Evolutionary conservation across 2,113 vertebrate genomes (phyloP).

Genomic region (Melierax canorus): DNA sequence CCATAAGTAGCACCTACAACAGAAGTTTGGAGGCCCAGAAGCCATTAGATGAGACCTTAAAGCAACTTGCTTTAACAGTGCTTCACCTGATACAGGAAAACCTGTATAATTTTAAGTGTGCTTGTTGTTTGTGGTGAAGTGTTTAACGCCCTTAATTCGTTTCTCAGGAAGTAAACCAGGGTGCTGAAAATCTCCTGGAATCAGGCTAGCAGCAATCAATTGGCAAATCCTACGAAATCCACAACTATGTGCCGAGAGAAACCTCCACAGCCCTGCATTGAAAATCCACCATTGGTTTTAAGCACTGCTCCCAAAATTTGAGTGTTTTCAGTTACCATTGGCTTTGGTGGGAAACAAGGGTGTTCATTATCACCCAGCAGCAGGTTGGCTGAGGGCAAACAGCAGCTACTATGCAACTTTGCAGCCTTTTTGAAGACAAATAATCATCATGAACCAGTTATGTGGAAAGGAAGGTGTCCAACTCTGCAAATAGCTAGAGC

Average conservation of each 20-base stretch:
- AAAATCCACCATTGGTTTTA: not conserved
- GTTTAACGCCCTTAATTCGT: not conserved
- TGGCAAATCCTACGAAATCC: not conserved
- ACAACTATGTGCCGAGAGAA: not conserved
- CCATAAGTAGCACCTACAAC: not conserved
- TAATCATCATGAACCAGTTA: not conserved
- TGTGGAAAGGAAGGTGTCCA: not conserved
- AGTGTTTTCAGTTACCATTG: not conserved
- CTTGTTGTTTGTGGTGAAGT: not conserved
- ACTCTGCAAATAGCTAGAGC: not conserved
- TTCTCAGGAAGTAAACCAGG: not conserved
- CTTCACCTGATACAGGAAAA: not conserved
- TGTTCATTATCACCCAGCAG: not conserved
- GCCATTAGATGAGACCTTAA: not conserved
- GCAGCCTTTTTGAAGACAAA: not conserved
- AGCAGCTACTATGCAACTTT: not conserved
- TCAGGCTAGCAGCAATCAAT: not conserved
- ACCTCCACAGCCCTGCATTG: not conserved
- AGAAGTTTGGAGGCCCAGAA: not conserved
- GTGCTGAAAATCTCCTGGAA: not conserved
- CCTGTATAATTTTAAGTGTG: not conserved
- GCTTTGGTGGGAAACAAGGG: not conserved
- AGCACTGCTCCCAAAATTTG: not conserved
- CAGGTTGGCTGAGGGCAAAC: not conserved
- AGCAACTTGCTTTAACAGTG: not conserved